phyloP scores from a whole-genome alignment of 2,113 vertebrate species.

The Microtus pennsylvanicus region DNA sequence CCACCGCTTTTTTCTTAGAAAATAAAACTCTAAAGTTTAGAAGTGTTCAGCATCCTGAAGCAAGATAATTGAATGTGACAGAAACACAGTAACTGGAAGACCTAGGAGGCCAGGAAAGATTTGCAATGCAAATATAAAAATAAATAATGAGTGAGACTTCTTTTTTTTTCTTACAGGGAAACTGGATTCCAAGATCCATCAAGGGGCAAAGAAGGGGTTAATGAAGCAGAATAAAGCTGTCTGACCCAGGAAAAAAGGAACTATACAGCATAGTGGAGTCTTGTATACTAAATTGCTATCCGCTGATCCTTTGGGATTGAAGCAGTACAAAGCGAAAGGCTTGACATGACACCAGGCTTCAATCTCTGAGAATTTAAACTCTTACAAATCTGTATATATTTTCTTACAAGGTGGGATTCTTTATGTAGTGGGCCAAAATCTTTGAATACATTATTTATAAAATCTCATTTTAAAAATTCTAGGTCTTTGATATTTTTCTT shows the following conservation, averaged over 20 bases:
- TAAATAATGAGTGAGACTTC: constrained; percentile 83
- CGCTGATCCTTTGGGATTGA: constrained; percentile 39
- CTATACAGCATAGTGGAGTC: constrained; percentile 60
- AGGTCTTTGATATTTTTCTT: constrained; percentile 69
- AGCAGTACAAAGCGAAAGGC: constrained; percentile 63
- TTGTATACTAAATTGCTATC: constrained; percentile 59
- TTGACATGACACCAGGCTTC: constrained; percentile 52
- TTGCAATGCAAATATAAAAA: constrained; percentile 88
- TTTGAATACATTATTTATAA: constrained; percentile 81
- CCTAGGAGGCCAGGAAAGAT: constrained; percentile 83
- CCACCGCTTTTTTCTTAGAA: constrained; percentile 67
- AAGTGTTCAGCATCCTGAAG: constrained; percentile 81
- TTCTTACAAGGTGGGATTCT: constrained; percentile 70
- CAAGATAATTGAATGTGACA: constrained; percentile 87
- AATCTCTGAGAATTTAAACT: constrained; percentile 71
- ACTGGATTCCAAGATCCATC: constrained; percentile 96
- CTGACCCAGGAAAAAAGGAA: constrained; percentile 72
- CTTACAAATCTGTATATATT: constrained; percentile 76
- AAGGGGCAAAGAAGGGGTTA: constrained; percentile 98
- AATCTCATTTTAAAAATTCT: constrained; percentile 69
- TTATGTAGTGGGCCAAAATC: constrained; percentile 60
- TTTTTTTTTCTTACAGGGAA: constrained; percentile 91
- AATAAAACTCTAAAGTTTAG: constrained; percentile 74
- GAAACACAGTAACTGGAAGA: constrained; percentile 85
- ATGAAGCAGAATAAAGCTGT: constrained; percentile 89